Evolutionary conservation across 2,888 invertebrate genomes (phyloP).

Genomic region (Nephrotoma appendiculata): DNA sequence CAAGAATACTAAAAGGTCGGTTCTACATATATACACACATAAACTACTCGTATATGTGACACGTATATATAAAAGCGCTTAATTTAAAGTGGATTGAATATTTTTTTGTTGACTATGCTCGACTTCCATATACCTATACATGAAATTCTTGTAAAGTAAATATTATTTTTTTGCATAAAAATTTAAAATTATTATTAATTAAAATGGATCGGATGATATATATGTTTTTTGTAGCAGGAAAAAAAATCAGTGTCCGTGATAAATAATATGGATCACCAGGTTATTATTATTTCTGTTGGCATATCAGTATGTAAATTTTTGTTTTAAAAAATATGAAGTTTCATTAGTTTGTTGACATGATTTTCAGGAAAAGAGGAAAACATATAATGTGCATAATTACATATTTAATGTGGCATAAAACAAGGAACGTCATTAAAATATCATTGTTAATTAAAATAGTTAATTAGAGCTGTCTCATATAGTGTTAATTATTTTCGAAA

Average conservation of each 20-base stretch:
- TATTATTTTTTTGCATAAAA: background rate
- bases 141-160: background rate
- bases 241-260: background rate
- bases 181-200: background rate
- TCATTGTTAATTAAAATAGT: too few species aligned
- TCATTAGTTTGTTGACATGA: too few species aligned
- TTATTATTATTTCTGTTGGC: background rate
- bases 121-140: background rate
- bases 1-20: background rate
- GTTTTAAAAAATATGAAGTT: too few species aligned
- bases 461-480: too few species aligned
- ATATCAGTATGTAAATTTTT: background rate
- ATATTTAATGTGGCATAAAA: too few species aligned
- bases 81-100: background rate
- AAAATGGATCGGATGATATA: background rate
- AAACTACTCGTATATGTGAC: too few species aligned
- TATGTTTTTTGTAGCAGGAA: background rate
- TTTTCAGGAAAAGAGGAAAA: too few species aligned
- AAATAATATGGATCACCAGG: background rate
- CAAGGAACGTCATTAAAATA: too few species aligned
- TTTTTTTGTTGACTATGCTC: background rate
- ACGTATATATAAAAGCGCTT: background rate
- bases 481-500: too few species aligned
- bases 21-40: background rate
- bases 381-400: too few species aligned